phyloP scores from a whole-genome alignment of 2,797 vertebrate genomes.

The Prionace glauca region DNA sequence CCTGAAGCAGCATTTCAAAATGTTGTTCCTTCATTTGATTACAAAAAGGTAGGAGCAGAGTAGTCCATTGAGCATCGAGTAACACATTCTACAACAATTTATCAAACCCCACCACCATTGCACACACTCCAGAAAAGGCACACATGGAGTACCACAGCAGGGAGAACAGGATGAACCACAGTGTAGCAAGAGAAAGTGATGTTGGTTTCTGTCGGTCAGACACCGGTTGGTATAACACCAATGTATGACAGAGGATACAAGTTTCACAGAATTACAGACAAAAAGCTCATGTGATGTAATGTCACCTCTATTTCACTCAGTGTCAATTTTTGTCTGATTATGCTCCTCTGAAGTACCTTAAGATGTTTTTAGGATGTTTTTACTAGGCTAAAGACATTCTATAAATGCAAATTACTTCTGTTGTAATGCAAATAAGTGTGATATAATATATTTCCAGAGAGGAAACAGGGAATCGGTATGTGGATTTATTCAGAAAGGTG shows the following conservation, averaged over 20 bases:
- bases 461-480: neutral
- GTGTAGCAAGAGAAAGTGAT: neutral
- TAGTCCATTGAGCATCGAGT: neutral
- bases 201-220: neutral
- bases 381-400: neutral
- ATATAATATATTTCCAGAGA: neutral
- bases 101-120: neutral
- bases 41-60: neutral
- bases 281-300: neutral
- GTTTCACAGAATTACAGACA: neutral
- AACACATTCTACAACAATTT: neutral
- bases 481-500: neutral
- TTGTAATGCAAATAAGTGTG: neutral
- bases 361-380: neutral
- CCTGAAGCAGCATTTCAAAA: too few species aligned
- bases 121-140: neutral
- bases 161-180: neutral
- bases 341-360: neutral
- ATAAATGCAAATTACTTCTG: neutral
- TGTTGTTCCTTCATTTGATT: neutral
- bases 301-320: neutral
- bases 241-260: neutral
- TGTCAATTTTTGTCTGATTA: neutral
- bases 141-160: neutral
- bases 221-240: neutral